Evolutionary conservation across 2,113 vertebrate species (phyloP).

Genomic region (Rhinolophus sinicus): DNA sequence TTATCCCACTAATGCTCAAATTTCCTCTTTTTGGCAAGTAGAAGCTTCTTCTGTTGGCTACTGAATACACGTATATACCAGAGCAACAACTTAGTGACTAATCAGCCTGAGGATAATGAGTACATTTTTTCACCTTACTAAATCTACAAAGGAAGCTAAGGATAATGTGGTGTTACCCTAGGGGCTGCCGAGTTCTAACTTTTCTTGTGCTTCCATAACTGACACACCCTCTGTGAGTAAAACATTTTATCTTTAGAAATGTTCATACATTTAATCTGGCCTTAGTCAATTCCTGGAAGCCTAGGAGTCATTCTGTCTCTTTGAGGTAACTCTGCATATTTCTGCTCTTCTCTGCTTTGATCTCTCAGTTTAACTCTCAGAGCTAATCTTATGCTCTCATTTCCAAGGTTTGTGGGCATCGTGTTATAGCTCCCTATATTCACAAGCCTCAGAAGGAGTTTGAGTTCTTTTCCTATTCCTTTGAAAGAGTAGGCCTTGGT

Average conservation of each 20-base stretch:
- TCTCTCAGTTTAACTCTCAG: neutral
- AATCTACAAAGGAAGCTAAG: neutral
- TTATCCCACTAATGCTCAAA: neutral
- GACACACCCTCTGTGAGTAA: neutral
- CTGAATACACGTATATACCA: neutral
- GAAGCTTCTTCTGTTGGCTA: neutral
- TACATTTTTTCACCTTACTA: neutral
- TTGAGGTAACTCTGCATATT: neutral
- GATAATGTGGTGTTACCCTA: neutral
- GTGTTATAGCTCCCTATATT: neutral
- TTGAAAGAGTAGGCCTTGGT: neutral
- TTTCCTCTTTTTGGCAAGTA: neutral
- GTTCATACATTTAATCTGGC: neutral
- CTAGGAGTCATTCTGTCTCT: neutral
- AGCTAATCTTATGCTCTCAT: neutral
- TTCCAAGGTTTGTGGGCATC: constrained; percentile 6
- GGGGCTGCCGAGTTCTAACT: neutral
- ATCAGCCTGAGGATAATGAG: neutral
- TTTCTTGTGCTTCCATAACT: neutral
- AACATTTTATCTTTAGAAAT: constrained; percentile 16
- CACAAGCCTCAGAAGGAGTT: neutral
- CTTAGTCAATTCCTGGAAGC: neutral
- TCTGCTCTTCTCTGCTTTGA: constrained; percentile 40
- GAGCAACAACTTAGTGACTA: neutral
- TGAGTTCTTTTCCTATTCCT: neutral